Base-by-base conservation (phyloP, 2,797 vertebrate genomes). In the Remorina albescens region DNA sequence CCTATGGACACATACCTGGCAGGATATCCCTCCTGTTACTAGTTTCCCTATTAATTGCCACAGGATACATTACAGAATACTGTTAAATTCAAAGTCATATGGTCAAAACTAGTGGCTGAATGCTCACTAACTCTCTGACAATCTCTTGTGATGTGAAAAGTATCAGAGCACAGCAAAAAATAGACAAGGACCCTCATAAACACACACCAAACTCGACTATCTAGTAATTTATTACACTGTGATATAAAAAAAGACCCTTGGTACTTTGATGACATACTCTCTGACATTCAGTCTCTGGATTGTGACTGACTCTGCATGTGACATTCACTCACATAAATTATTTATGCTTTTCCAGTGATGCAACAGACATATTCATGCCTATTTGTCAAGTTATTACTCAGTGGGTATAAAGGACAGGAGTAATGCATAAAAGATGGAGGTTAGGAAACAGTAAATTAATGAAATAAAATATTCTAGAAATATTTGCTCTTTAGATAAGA, bases 261-360 rank as follows among this genome's bases (percentile, higher is more conserved):
- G 23, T 39, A 28, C 58, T 72, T 56, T 44, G 41, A 53, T 68
- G 55, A 62, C 66, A 58, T 23, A 58, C 15, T 21, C 59, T 71
- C 70, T 80, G 77, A n/a, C n/a, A n/a, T n/a, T 77, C 75, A 78
- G 58, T 81, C 69, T 86, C 77, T 76, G 47, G 8, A 60, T 80
- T 76, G 57, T 70, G 58, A 81, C 59, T 59, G 72, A 37, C 64
- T 81, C 76, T 74, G 76, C 61, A 54, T 76, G 63, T 63, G 76
- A 85, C 70, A 53, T 67, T 70, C 74, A 67, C 44, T 74, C 66
- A 73, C 60, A 80, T 84, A 56, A 76, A 86, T 86, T 74, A 88
- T 90, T 79, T 67, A 89, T 84, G 34, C 32, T 66, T 82, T 73
- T 78, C 41, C 63, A 70, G 68, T 83, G 83, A 81, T 70, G 87